phyloP scores from a whole-genome alignment of 2,113 vertebrate genomes.

The Misgurnus anguillicaudatus region DNA sequence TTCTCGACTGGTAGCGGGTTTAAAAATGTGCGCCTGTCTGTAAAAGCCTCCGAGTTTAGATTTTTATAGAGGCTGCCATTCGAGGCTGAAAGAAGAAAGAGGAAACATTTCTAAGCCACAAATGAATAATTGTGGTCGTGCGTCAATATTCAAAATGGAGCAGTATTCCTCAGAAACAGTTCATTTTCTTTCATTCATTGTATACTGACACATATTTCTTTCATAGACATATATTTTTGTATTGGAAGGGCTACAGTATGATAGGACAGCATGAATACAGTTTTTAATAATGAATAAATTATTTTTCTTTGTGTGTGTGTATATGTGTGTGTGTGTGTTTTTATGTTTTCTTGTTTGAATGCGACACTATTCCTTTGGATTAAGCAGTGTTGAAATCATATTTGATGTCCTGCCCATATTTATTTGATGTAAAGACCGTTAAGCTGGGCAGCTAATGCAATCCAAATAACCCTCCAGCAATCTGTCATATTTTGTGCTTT shows the following conservation, averaged over 20 bases:
- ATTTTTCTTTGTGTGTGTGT: not conserved
- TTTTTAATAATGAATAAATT: too few species aligned
- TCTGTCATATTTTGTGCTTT: constrained; percentile 35
- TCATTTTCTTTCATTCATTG: not conserved
- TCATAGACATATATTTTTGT: too few species aligned
- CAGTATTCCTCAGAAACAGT: not conserved
- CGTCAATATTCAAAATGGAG: constrained; percentile 28
- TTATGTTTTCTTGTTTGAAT: constrained; percentile 26
- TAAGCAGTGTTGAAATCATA: constrained; percentile 33
- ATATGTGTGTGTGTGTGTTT: not conserved
- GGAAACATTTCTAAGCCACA: constrained; percentile 44
- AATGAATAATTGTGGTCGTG: constrained; percentile 49
- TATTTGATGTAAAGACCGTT: constrained; percentile 45
- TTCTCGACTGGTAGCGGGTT: constrained; percentile 43
- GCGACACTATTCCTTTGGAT: constrained; percentile 29
- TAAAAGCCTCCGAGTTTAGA: constrained; percentile 25
- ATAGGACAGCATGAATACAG: not conserved
- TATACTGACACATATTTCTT: not conserved
- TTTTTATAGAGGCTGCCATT: constrained; percentile 41
- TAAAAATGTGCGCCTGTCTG: constrained; percentile 44
- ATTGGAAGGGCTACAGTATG: too few species aligned
- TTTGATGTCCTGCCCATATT: constrained; percentile 39
- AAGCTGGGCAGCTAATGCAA: constrained; percentile 40
- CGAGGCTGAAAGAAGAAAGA: constrained; percentile 18
- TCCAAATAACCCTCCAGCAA: constrained; percentile 45